Base-by-base conservation (phyloP, 2,113 vertebrate genomes). In the Phycodurus eques region DNA sequence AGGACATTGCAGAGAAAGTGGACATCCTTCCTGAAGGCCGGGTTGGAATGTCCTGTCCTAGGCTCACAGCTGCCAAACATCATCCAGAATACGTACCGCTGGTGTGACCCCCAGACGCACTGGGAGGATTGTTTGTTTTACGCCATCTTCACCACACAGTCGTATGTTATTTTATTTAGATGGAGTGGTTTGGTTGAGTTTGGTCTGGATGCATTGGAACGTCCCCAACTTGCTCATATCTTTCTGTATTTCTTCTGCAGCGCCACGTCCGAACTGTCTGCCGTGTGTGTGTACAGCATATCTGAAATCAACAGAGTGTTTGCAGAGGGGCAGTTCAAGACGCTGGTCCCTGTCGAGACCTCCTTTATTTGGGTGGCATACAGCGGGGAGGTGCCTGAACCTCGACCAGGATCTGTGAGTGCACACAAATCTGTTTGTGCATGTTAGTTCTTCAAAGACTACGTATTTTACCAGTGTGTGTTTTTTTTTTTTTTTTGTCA, bases 391-490 rank as follows among this genome's bases (percentile, higher is more conserved):
- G 74, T 94, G 49, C 94, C 94, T 0, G 51, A 79, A 35, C 93
- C 94, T 73, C 92, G 90, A 20, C 93, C 93, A 0, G 93, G 92
- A 90, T 90, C 91, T 80, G 94, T 95, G 89, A 95, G 93, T 93
- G 75, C 63, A 44, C 2, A 63, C 43, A 43, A 51, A 51, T 46
- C 44, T 60, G 64, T 71, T 70, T 71, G 72, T 65, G 72, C 42
- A 59, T 14, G 35, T 9, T 4, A 39, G 27, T 54, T 22, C 19
- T 20, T 11, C 8, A n/a, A 54, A 68, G 12, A 7, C 15, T 61
- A 35, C 14, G 17, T 8, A 19, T 3, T 27, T 66, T 4, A 27
- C 15, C 44, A 17, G 14, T 15, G 67, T 43, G 63, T 1, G 15
- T 51, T 70, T 17, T 62, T 42, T 49, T 54, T 59, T 51, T 73